These are phyloP conservation scores for Neoascia interrupta DNA, from an alignment of 2,888 invertebrate species.

Conservation along the genomic window DNA sequence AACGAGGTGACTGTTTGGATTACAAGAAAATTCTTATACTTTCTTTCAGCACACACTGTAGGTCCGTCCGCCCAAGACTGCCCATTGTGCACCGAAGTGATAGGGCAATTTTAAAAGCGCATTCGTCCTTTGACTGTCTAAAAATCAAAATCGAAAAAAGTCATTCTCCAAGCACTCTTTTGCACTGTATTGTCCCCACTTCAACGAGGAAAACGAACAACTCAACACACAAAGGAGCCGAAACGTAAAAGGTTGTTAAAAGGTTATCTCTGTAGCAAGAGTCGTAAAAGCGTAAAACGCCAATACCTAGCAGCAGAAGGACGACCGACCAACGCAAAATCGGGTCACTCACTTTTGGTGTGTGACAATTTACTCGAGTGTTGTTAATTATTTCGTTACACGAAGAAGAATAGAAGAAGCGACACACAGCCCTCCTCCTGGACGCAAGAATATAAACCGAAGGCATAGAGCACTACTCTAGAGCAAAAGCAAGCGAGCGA, in stretches of 20 bases:
- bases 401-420: conserved; percentile 46
- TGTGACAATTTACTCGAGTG: conserved; percentile 65
- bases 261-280: conserved; percentile 34
- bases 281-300: conserved; percentile 39
- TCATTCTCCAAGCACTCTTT: conserved; percentile 18
- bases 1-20: no score
- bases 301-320: background rate
- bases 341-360: conserved; percentile 38
- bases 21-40: no score
- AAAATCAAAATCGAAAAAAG: conserved; percentile 34
- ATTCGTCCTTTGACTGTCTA: conserved; percentile 14
- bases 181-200: background rate
- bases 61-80: no score
- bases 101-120: conserved; percentile 6
- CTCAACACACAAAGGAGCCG: conserved; percentile 4
- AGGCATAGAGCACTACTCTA: no score
- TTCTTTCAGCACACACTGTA: no score
- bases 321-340: background rate
- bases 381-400: conserved; percentile 69
- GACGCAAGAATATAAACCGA: conserved; percentile 14
- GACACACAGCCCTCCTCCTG: conserved; percentile 1
- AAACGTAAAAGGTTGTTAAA: conserved; percentile 29
- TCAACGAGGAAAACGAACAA: background rate
- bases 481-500: no score
- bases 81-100: background rate